Base-by-base conservation (phyloP, 2,888 invertebrate species). In the Allophyes oxyacanthae region DNA sequence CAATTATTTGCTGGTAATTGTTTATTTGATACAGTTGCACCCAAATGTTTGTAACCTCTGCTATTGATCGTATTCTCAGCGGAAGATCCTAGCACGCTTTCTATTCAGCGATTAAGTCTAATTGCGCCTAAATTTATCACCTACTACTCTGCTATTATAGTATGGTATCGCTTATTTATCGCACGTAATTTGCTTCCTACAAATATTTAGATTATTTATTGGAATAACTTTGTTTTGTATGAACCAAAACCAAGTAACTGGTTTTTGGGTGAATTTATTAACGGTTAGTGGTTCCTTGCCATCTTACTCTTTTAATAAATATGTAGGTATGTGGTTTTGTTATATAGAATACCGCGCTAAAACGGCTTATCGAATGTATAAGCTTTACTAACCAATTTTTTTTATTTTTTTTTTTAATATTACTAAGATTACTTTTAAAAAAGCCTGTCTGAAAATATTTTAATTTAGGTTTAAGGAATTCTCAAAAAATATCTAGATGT, bases 91-190 rank as follows among this genome's bases (percentile, higher is more conserved):
- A 81, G 85, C 81, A 78, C 82, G 87, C 83, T 87, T 89, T 85
- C 87, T 88, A 85, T 87, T 86, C 86, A 78, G 82, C 91, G 86
- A 90, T 91, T 89, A 90, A 88, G 87, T 90, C 87, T 88, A 90
- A 91, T 90, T 91, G 90, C 88, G 82, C 81, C 79, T 74, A 86
- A 90, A 92, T 91, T 91, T 91, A 91, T 91, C 81, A 83, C 84
- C 82, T 80, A 78, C 81, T 82, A 79, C 79, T 78, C 78, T 81
- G 81, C 82, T 73, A 78, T 79, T 82, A 83, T 81, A 84, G 84
- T 82, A 67, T 67, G 63, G 54, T 66, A 73, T 61, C 75, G 55
- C 54, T 69, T 77, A 75, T 75, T 77, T 77, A 77, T 72, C 30
- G 33, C 54, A 50, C 54, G 59, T 61, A 67, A 71, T 75, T 71